Percentiles rank a stretch among this genome's conserved stretches.
Conservation (phyloP, 2,888 invertebrate genomes). For the Eurois occulta region DNA sequence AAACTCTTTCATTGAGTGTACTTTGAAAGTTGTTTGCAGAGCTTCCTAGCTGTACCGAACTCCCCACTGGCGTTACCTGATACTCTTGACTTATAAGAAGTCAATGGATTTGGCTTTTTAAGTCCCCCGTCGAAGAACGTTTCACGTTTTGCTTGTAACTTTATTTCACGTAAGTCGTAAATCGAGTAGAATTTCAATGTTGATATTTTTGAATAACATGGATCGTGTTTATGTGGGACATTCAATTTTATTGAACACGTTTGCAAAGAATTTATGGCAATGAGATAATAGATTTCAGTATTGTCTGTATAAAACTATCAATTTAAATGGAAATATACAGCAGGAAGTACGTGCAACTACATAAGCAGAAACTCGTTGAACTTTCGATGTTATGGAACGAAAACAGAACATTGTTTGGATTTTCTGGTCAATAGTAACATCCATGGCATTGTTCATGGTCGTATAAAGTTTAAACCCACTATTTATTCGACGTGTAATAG, state of each 20-base stretch:
- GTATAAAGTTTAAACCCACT: conserved; percentile 19
- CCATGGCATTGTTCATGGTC: conserved; percentile 10
- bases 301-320: conserved; percentile 10
- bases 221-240: conserved; percentile 45
- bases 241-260: conserved; percentile 50
- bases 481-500: conserved; percentile 11
- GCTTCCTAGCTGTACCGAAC: conserved; percentile 36
- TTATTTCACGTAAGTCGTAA: conserved; percentile 43
- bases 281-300: conserved; percentile 29
- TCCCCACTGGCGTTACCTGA: conserved; percentile 57
- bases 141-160: conserved; percentile 49
- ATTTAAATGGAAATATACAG: conserved; percentile 9
- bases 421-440: conserved; percentile 7
- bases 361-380: conserved; percentile 28
- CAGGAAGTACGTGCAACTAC: conserved; percentile 17
- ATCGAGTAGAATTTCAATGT: conserved; percentile 44
- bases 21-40: conserved; percentile 56
- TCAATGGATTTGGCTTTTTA: conserved; percentile 66
- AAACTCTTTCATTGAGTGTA: conserved; percentile 1
- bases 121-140: conserved; percentile 53
- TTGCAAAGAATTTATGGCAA: conserved; percentile 29
- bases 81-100: conserved; percentile 58
- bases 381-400: conserved; percentile 31
- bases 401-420: conserved; percentile 15
- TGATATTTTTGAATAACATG: conserved; percentile 47